These are phyloP conservation scores for Encarsia formosa DNA, from an alignment of 2,888 invertebrate genomes.

Conservation along the genomic window DNA sequence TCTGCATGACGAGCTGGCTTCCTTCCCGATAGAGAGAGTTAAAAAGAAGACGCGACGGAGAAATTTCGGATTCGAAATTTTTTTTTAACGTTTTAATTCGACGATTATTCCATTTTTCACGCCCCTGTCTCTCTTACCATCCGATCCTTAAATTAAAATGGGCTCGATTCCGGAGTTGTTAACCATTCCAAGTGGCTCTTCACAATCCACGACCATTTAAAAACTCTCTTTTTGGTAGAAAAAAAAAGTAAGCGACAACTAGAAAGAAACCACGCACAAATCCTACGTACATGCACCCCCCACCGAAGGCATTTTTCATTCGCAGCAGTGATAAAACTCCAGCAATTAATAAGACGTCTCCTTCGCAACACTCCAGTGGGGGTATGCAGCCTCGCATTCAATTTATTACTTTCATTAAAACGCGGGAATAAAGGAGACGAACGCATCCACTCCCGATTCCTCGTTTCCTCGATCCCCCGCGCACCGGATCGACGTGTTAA, in stretches of 20 bases:
- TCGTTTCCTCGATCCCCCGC: background rate
- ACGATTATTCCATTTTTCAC: constrained; percentile 14
- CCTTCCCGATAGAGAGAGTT: background rate
- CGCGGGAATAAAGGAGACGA: too few species aligned
- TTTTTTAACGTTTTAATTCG: constrained; percentile 14
- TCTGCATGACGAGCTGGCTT: constrained; percentile 32
- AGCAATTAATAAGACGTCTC: too few species aligned
- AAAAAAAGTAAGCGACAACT: too few species aligned
- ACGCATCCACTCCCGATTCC: background rate
- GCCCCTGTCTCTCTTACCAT: background rate
- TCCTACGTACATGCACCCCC: too few species aligned
- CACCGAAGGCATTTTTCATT: too few species aligned
- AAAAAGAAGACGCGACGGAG: background rate
- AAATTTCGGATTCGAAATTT: background rate
- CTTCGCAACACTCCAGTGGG: background rate
- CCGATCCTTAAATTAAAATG: background rate
- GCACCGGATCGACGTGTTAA: too few species aligned
- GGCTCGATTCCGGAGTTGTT: too few species aligned
- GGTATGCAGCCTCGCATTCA: background rate
- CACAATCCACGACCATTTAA: too few species aligned
- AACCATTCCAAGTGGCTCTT: too few species aligned
- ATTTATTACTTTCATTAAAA: constrained; percentile 9
- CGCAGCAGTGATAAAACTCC: too few species aligned
- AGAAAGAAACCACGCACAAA: too few species aligned
- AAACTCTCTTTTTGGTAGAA: too few species aligned